phyloP scores from a whole-genome alignment of 2,797 vertebrate species.

The Astyanax mexicanus region DNA sequence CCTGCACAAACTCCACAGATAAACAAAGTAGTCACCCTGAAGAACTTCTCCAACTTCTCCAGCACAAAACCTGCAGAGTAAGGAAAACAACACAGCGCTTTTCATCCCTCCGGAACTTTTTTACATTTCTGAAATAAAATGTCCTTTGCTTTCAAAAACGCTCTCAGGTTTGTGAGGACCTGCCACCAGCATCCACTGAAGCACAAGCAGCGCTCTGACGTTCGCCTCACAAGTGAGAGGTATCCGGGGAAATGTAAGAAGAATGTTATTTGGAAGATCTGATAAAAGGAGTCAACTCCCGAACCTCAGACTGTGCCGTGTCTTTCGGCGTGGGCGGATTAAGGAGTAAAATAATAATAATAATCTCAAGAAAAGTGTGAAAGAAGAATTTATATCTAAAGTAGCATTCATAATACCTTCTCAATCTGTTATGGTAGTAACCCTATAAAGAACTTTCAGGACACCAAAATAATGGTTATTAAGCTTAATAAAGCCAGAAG shows the following conservation, averaged over 20 bases:
- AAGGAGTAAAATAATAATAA: constrained; percentile 9
- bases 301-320: background rate
- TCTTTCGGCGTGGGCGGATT: background rate
- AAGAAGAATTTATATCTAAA: constrained; percentile 19
- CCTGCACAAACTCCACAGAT: constrained; percentile 15
- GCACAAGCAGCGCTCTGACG: background rate
- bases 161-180: constrained; percentile 12
- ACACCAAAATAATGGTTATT: too few relatives aligned
- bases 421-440: too few relatives aligned
- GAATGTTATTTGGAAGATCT: background rate
- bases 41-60: constrained; percentile 26
- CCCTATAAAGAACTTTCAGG: too few relatives aligned
- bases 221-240: background rate
- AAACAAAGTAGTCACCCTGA: constrained; percentile 2
- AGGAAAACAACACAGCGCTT: constrained; percentile 13
- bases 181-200: background rate
- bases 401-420: constrained; percentile 23
- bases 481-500: too few relatives aligned
- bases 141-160: constrained; percentile 27
- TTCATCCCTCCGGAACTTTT: constrained; percentile 9
- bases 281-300: background rate
- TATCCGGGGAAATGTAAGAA: background rate
- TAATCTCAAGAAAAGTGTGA: constrained; percentile 13
- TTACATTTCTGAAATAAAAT: constrained; percentile 39
- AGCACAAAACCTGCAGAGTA: constrained; percentile 21